Evolutionary conservation across 2,113 vertebrate genomes (phyloP).

Genomic region (Trogon melanurus): DNA sequence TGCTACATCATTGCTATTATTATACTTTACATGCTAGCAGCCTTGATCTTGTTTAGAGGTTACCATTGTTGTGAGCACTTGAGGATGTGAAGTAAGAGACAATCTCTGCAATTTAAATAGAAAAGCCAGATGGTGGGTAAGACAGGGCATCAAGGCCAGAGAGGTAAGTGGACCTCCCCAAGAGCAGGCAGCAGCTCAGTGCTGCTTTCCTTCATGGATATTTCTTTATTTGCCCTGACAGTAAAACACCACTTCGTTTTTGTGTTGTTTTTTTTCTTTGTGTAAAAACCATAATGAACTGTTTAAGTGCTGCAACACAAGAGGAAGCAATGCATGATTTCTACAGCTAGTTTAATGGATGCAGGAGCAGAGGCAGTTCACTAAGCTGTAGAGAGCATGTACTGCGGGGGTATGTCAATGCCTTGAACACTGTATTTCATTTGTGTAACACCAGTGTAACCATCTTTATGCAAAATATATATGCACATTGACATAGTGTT

Average conservation of each 20-base stretch:
- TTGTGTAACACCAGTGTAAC: neutral
- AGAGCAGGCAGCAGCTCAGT: neutral
- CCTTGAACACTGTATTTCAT: neutral
- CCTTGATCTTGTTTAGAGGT: conserved; percentile 10
- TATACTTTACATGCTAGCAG: neutral
- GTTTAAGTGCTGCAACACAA: neutral
- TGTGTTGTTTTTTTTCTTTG: neutral
- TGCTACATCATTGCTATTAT: neutral
- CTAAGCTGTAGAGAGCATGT: neutral
- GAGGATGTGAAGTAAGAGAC: neutral
- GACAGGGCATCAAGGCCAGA: neutral
- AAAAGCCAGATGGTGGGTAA: neutral
- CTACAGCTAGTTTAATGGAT: neutral
- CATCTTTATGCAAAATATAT: neutral
- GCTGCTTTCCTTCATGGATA: neutral
- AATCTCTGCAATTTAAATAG: neutral
- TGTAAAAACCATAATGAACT: neutral
- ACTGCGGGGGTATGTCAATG: neutral
- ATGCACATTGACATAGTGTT: neutral
- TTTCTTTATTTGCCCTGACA: neutral
- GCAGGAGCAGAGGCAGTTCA: neutral
- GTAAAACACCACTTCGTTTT: neutral
- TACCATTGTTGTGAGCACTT: conserved; percentile 1
- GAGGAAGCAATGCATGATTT: neutral
- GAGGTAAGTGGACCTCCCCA: neutral